Evolutionary conservation across 2,888 invertebrate genomes (phyloP).

Genomic region (Drosophila basisetae): DNA sequence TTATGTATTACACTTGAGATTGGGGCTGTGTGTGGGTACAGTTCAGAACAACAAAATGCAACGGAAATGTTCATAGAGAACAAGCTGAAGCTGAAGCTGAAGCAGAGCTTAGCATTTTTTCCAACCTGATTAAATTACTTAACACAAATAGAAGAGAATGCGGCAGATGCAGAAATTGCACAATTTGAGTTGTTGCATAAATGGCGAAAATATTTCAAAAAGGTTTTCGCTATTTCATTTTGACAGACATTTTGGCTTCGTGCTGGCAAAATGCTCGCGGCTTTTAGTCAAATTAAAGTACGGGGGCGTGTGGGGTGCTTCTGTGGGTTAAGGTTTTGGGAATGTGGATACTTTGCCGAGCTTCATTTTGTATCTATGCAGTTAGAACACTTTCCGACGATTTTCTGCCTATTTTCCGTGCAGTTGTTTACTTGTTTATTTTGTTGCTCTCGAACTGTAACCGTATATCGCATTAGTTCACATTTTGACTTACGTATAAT

Average conservation of each 20-base stretch:
- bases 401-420: constrained; percentile 20
- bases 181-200: constrained; percentile 55
- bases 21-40: constrained; percentile 4
- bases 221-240: constrained; percentile 24
- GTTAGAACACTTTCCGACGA: constrained; percentile 36
- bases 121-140: constrained; percentile 54
- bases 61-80: constrained; percentile 13
- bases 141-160: constrained; percentile 36
- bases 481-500: constrained; percentile 36
- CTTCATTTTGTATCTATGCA: constrained; percentile 70
- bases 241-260: constrained; percentile 26
- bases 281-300: constrained; percentile 80
- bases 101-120: neutral
- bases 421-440: constrained; percentile 10
- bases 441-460: constrained; percentile 14
- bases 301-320: constrained; percentile 1
- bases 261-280: constrained; percentile 61
- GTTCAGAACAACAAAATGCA: constrained; percentile 33
- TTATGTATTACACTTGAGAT: neutral
- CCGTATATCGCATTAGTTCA: constrained; percentile 14
- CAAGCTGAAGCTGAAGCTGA: neutral
- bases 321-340: neutral
- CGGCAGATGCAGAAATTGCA: constrained; percentile 23
- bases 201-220: constrained; percentile 36
- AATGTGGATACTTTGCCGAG: constrained; percentile 21